Conservation (phyloP, 53 echinoderm and acorn worm species). For the Temnopleurus reevesii region DNA sequence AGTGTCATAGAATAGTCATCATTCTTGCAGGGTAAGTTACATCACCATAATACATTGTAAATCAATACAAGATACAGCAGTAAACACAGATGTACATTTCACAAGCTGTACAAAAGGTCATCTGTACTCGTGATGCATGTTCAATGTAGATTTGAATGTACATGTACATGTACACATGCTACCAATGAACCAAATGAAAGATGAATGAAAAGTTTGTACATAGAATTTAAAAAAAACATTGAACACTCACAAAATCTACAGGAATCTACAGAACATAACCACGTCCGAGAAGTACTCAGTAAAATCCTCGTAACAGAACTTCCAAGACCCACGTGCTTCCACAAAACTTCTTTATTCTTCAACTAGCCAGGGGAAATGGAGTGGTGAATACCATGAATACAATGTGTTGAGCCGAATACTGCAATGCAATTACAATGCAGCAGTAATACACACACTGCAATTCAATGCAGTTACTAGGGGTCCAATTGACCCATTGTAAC, state of each 20-base stretch:
- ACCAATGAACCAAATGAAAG: too few relatives aligned
- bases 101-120: too few relatives aligned
- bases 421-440: background rate
- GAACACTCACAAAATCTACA: background rate
- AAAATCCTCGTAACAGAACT: background rate
- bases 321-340: conserved; percentile 24
- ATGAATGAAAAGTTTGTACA: too few relatives aligned
- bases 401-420: background rate
- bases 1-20: too few relatives aligned
- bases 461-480: conserved; percentile 20
- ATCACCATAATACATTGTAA: too few relatives aligned
- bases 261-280: background rate
- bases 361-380: background rate
- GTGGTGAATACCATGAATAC: too few relatives aligned
- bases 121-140: too few relatives aligned
- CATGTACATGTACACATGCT: too few relatives aligned
- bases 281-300: background rate
- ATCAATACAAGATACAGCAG: too few relatives aligned
- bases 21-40: too few relatives aligned
- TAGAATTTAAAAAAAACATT: background rate
- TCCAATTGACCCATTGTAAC: conserved; percentile 20
- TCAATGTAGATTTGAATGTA: too few relatives aligned
- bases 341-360: conserved; percentile 3
- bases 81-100: too few relatives aligned
- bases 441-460: background rate